phyloP scores from a whole-genome alignment of 1,140 invertebrate species.

The Panonychus citri region DNA sequence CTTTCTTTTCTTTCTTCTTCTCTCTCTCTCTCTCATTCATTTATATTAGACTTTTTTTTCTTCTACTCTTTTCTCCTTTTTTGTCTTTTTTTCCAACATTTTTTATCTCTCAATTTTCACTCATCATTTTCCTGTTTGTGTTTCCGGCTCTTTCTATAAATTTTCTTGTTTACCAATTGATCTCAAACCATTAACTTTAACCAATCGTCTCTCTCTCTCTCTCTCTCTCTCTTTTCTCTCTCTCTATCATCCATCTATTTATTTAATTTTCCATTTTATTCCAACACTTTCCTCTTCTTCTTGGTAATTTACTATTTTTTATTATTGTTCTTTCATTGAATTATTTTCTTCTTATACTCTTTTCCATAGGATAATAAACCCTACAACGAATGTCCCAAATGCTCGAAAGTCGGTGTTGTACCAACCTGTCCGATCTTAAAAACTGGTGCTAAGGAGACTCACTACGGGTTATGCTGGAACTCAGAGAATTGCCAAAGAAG shows the following conservation, averaged over 20 bases:
- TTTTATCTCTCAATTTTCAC: neutral
- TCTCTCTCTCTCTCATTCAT: neutral
- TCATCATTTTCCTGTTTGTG: no score
- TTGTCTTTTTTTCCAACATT: neutral
- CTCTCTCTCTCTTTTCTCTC: no score
- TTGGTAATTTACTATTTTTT: no score
- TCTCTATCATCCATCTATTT: neutral
- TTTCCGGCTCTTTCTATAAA: no score
- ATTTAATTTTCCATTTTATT: no score
- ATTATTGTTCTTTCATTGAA: no score
- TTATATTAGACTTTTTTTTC: neutral
- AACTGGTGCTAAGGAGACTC: neutral
- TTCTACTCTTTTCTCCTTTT: neutral
- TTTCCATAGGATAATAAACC: neutral
- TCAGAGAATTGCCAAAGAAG: slow-evolving; percentile 1
- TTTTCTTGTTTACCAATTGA: no score
- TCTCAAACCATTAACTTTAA: no score
- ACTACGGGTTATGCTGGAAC: neutral
- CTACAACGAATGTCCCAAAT: neutral
- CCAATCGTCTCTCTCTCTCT: no score
- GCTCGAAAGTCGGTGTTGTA: neutral
- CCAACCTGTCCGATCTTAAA: neutral
- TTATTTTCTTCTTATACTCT: neutral
- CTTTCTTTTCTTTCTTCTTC: neutral
- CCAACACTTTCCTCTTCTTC: no score